phyloP scores from a whole-genome alignment of 1,140 invertebrate genomes.

The Hyposmocoma kahamanoa region DNA sequence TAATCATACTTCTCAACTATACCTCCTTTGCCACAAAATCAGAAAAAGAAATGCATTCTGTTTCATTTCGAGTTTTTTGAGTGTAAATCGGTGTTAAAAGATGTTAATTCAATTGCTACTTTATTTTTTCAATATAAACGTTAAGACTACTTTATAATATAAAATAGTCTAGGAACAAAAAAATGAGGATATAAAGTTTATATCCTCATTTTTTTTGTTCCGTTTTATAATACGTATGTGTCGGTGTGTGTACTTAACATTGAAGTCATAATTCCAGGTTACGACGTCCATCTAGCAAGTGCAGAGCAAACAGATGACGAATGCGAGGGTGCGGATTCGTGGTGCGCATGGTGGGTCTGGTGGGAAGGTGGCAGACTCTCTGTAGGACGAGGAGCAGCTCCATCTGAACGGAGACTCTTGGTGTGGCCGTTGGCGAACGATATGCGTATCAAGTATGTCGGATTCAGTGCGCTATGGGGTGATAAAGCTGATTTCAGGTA shows the following conservation, averaged over 20 bases:
- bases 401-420: slow-evolving; percentile 65
- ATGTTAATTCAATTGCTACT: no score
- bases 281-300: slow-evolving; percentile 75
- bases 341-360: slow-evolving; percentile 77
- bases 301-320: slow-evolving; percentile 68
- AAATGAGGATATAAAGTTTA: no score
- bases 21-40: no score
- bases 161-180: no score
- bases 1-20: no score
- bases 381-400: slow-evolving; percentile 72
- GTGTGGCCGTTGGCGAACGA: slow-evolving; percentile 75
- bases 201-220: neutral
- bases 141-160: no score
- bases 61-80: no score
- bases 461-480: slow-evolving; percentile 77
- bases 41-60: no score
- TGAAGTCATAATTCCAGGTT: slow-evolving; percentile 52
- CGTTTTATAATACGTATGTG: neutral
- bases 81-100: no score
- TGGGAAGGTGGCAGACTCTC: slow-evolving; percentile 75
- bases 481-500: slow-evolving; percentile 78
- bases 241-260: neutral
- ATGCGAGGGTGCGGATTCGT: slow-evolving; percentile 60
- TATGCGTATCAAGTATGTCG: slow-evolving; percentile 75
- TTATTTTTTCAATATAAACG: no score